Conservation (phyloP, 1,140 invertebrate genomes). For the Laupala kohalensis region DNA sequence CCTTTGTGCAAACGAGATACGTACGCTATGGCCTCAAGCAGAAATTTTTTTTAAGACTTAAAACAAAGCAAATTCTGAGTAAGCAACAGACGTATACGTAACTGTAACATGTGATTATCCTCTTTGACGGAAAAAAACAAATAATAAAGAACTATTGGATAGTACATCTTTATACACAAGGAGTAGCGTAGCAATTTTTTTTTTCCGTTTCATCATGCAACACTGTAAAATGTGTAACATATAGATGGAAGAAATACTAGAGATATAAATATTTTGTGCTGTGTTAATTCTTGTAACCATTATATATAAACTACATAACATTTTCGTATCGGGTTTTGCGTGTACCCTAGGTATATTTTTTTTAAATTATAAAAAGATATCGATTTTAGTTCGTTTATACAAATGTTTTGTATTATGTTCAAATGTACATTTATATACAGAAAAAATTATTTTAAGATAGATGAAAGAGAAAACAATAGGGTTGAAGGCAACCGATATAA, state of each 20-base stretch:
- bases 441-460: not conserved
- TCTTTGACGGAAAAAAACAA: not conserved
- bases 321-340: not conserved
- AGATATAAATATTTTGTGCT: constrained; percentile 6
- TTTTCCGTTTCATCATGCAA: not conserved
- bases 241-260: constrained; percentile 4
- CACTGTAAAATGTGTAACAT: constrained; percentile 6
- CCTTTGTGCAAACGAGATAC: not conserved
- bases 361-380: not conserved
- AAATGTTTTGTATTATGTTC: not conserved
- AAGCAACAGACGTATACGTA: not conserved
- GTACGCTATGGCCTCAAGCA: not conserved
- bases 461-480: not conserved
- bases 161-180: not conserved
- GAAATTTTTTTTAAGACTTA: not conserved
- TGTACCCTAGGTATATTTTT: not conserved
- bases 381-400: not conserved
- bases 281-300: constrained; percentile 5
- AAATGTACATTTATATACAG: constrained; percentile 1
- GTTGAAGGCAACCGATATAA: constrained; percentile 1
- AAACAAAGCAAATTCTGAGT: not conserved
- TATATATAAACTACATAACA: constrained; percentile 1
- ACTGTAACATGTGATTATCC: not conserved
- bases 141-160: not conserved
- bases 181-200: not conserved